Conservation (phyloP, 2,888 invertebrate species). For the Catocala nupta region DNA sequence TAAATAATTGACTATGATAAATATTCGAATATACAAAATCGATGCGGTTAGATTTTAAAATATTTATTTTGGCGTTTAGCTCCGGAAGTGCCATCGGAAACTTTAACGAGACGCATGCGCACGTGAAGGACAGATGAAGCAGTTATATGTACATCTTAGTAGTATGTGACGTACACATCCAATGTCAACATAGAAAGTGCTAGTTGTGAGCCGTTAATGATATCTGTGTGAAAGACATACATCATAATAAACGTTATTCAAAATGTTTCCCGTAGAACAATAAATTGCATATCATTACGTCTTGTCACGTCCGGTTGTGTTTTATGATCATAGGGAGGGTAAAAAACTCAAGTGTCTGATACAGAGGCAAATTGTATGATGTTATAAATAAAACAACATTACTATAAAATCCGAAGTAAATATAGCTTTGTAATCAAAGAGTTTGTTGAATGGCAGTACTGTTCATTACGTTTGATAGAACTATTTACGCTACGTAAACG, state of each 20-base stretch:
- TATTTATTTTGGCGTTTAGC: constrained; percentile 36
- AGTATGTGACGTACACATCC: constrained; percentile 17
- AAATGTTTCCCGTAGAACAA: constrained; percentile 38
- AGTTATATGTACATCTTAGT: constrained; percentile 7
- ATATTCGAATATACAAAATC: not conserved
- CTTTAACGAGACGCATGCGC: constrained; percentile 19
- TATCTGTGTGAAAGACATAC: constrained; percentile 14
- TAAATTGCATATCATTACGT: constrained; percentile 59
- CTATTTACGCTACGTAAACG: constrained; percentile 39
- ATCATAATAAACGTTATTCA: constrained; percentile 36
- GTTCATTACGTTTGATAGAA: constrained; percentile 21
- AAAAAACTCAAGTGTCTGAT: constrained; percentile 39
- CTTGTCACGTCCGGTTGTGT: constrained; percentile 60
- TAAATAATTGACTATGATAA: too few species aligned
- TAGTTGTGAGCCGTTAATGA: constrained; percentile 9
- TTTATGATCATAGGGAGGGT: constrained; percentile 52
- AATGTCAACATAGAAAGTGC: constrained; percentile 20
- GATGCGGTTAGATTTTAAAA: constrained; percentile 1
- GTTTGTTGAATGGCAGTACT: constrained; percentile 29
- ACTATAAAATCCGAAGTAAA: constrained; percentile 6
- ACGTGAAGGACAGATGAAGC: constrained; percentile 24
- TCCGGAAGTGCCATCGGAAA: constrained; percentile 34
- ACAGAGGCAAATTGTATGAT: constrained; percentile 11
- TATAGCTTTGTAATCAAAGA: constrained; percentile 19
- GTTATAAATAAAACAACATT: constrained; percentile 8